Base-by-base conservation (phyloP, 2,797 vertebrate genomes). In the Arnoldichthys spilopterus region DNA sequence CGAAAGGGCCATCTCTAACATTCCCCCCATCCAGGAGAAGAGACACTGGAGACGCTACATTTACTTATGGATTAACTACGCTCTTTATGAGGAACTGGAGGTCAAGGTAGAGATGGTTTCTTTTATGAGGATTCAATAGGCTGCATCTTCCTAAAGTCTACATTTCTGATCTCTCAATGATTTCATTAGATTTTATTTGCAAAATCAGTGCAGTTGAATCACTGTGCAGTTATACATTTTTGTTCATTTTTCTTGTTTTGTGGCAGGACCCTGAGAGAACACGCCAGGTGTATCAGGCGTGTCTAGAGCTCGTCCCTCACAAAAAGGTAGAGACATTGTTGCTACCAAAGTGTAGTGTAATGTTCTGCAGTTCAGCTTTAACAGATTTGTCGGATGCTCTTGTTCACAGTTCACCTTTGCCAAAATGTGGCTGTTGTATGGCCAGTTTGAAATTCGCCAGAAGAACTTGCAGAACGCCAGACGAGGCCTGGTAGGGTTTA, bases 1-100 rank as follows among this genome's bases (percentile, higher is more conserved):
- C 0, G 98, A 99, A 89, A 88, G 98, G 56, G 96, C 98, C 86
- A 98, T 99, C 0, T 95, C 96, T 86, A 99, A 98, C 0, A 90
- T 96, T 0, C 98, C 98, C 0, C 98, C 96, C 30, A 93, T 97
- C 69, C 96, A 95, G 84, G 98, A 99, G 91, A 99, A 99, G 82
- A 94, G 97, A 58, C 97, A 99, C 91, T 99, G 98, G 98, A 96
- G 96, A 45, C 93, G 98, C 67, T 99, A 99, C 89, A 95, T 99
- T 85, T 99, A 99, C 80, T 93, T 99, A 75, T 99, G 98, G 98
- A 93, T 99, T 84, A 98, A 99, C 92, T 99, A 98, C 1, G 95
- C 95, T 0, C 90, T 99, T 72, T 99, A 98, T 15, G 98, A 99
- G 79, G 98, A 99, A 86, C 91, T 99, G 89, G 97, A 99, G 88